Conservation (phyloP, 1,140 invertebrate species). For the Cotesia typhae region DNA sequence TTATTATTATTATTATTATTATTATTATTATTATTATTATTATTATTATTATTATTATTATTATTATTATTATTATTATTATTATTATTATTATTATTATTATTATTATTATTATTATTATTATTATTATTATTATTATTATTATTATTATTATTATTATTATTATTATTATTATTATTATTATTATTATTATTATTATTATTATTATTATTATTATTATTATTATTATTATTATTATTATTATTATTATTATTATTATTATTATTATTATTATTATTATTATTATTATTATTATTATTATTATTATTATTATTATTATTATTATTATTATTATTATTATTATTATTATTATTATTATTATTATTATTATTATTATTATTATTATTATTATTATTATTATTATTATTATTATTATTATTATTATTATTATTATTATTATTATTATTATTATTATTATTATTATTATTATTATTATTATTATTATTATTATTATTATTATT, state of each 20-base stretch:
- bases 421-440: slow-evolving; percentile 63
- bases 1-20: slow-evolving; percentile 63
- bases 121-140: slow-evolving; percentile 63
- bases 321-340: slow-evolving; percentile 56
- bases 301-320: slow-evolving; percentile 63
- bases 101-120: slow-evolving; percentile 62
- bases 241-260: slow-evolving; percentile 63
- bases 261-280: slow-evolving; percentile 56
- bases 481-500: slow-evolving; percentile 63
- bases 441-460: slow-evolving; percentile 56
- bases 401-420: slow-evolving; percentile 62
- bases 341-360: slow-evolving; percentile 62
- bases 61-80: slow-evolving; percentile 63
- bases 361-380: slow-evolving; percentile 63
- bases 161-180: slow-evolving; percentile 62
- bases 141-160: slow-evolving; percentile 56
- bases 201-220: slow-evolving; percentile 56
- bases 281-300: slow-evolving; percentile 62
- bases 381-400: slow-evolving; percentile 56
- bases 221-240: slow-evolving; percentile 62
- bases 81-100: slow-evolving; percentile 56
- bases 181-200: slow-evolving; percentile 63
- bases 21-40: slow-evolving; percentile 56
- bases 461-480: slow-evolving; percentile 62
- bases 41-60: slow-evolving; percentile 62